Conservation (phyloP, 2,797 vertebrate genomes). For the Sarcoramphus papa region DNA sequence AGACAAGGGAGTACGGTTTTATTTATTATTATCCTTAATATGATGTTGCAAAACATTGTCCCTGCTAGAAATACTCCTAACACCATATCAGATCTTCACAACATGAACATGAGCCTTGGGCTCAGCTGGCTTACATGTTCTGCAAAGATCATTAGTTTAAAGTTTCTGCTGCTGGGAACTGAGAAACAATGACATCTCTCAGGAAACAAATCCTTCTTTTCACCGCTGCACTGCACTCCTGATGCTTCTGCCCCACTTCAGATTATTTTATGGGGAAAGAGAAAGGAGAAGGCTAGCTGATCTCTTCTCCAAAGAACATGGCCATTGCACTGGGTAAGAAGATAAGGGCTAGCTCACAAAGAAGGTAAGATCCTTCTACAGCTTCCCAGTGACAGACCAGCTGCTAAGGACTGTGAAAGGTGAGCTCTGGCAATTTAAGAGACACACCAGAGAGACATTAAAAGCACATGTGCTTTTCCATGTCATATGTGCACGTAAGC, state of each 20-base stretch:
- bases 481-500: neutral
- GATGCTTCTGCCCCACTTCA: neutral
- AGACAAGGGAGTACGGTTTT: neutral
- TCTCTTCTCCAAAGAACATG: neutral
- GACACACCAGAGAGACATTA: neutral
- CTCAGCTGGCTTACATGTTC: neutral
- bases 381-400: neutral
- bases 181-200: neutral
- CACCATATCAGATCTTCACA: neutral
- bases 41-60: neutral
- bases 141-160: slow-evolving; percentile 20
- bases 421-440: neutral
- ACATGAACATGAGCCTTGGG: neutral
- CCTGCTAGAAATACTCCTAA: neutral
- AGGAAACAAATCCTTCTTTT: neutral
- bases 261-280: neutral
- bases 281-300: neutral
- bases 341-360: neutral
- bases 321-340: neutral
- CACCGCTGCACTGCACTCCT: neutral
- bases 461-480: neutral
- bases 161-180: neutral
- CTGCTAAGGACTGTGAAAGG: neutral
- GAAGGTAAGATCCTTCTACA: neutral
- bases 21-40: neutral